Evolutionary conservation across 2,888 invertebrate genomes (phyloP).

Genomic region (Brenthis daphne): DNA sequence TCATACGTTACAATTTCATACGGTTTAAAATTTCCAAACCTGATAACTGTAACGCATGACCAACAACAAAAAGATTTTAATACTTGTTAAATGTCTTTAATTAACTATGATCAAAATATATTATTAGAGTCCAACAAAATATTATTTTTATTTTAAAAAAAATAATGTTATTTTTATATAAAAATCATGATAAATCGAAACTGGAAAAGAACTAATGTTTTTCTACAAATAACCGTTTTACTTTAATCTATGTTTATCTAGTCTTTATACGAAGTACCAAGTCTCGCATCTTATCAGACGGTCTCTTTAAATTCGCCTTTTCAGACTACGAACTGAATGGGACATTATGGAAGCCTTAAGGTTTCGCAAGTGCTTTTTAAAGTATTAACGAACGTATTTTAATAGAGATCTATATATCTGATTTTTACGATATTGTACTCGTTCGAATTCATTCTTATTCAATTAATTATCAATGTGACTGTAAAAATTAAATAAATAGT

Average conservation of each 20-base stretch:
- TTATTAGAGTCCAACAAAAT: too few species aligned
- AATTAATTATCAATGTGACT: too few species aligned
- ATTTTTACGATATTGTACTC: neutral
- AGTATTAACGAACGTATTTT: neutral
- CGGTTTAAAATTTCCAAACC: too few species aligned
- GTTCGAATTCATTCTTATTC: neutral
- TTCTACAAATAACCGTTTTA: slow-evolving; percentile 1
- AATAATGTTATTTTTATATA: too few species aligned
- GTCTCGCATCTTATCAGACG: slow-evolving; percentile 30
- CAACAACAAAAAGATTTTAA: too few species aligned
- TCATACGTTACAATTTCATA: too few species aligned
- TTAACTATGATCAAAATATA: too few species aligned
- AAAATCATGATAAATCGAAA: neutral
- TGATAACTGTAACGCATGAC: too few species aligned
- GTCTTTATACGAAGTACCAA: slow-evolving; percentile 27
- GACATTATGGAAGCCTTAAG: slow-evolving; percentile 13
- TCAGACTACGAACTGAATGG: slow-evolving; percentile 15
- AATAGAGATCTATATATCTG: neutral
- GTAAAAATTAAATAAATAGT: too few species aligned
- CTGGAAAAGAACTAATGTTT: neutral
- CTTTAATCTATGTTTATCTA: slow-evolving; percentile 19
- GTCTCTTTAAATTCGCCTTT: slow-evolving; percentile 33
- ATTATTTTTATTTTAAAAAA: too few species aligned
- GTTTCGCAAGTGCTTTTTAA: slow-evolving; percentile 17
- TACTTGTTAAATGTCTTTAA: neutral